A percentile compares a stretch with the other conserved stretches of the same genome.
These are phyloP conservation scores for Lucilia cuprina DNA, from an alignment of 1,140 invertebrate genomes.

Conservation along the genomic window DNA sequence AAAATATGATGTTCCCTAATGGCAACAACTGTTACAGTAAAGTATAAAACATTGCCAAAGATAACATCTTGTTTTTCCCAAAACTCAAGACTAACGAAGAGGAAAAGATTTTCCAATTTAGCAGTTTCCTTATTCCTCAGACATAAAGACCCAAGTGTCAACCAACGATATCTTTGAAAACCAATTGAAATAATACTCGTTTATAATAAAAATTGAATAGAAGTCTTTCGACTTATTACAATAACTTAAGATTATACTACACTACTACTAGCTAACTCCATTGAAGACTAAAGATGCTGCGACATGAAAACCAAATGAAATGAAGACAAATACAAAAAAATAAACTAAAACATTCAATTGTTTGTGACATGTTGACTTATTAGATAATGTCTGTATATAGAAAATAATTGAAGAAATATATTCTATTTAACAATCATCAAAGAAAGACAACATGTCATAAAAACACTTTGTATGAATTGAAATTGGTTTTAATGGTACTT, in stretches of 20 bases:
- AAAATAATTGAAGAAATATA: no score
- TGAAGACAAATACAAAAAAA: not conserved
- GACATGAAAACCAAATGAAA: not conserved
- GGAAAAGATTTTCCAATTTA: not conserved
- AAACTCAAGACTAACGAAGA: not conserved
- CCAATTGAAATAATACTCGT: not conserved
- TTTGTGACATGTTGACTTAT: constrained; percentile 7
- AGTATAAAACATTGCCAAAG: not conserved
- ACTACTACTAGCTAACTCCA: not conserved
- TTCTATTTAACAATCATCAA: no score
- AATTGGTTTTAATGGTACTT: no score
- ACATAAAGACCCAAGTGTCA: not conserved
- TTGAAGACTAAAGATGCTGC: not conserved
- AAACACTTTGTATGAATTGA: no score
- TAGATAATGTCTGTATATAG: not conserved
- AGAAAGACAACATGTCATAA: no score
- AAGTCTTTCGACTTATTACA: not conserved
- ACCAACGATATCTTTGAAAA: not conserved
- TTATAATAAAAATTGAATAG: not conserved
- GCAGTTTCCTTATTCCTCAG: not conserved
- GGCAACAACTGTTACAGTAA: not conserved
- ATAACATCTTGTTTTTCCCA: not conserved
- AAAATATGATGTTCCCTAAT: not conserved
- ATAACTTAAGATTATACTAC: not conserved
- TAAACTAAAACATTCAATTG: not conserved